Evolutionary conservation across 37 sponge, comb jelly and placozoan genomes (phyloP).

Genomic region (Petrosia ficiformis): DNA sequence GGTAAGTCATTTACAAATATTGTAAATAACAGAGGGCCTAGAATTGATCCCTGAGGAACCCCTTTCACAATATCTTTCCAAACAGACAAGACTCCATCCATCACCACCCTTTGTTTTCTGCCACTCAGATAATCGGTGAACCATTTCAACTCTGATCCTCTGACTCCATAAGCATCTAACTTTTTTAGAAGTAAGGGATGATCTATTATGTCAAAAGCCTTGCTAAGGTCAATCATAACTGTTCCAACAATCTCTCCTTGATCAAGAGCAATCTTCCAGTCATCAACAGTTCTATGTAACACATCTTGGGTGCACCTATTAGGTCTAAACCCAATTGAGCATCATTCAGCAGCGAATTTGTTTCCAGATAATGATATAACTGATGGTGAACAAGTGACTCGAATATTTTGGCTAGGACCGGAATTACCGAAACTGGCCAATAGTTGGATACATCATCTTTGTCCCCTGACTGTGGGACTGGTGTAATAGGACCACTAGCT

Average conservation of each 20-base stretch:
- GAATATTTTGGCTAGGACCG: conserved; percentile 27
- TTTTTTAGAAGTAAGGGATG: conserved; percentile 26
- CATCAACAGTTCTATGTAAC: conserved; percentile 9
- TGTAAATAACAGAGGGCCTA: no score
- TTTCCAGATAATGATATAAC: conserved; percentile 13
- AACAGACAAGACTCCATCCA: no score
- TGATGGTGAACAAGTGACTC: conserved; percentile 24
- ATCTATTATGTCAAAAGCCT: conserved; percentile 34
- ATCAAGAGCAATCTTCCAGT: not conserved
- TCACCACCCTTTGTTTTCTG: no score
- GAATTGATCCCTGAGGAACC: no score
- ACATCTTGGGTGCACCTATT: conserved; percentile 34
- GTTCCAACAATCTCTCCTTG: conserved; percentile 7
- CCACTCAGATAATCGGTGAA: no score
- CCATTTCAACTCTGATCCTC: no score
- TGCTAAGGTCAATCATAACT: conserved; percentile 27
- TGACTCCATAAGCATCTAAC: conserved; percentile 10
- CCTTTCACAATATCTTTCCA: no score
- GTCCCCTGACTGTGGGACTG: no score
- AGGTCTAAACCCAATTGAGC: conserved; percentile 32
- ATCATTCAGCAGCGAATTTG: conserved; percentile 6
- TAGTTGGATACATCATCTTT: conserved; percentile 30
- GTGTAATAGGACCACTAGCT: conserved; percentile 17
- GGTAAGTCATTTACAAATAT: no score
- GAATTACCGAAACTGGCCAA: conserved; percentile 27